Percentiles rank a stretch among this genome's conserved stretches.
Evolutionary conservation across 2,797 vertebrate species (phyloP).

Genomic region (Melanotaenia parkinsoni): DNA sequence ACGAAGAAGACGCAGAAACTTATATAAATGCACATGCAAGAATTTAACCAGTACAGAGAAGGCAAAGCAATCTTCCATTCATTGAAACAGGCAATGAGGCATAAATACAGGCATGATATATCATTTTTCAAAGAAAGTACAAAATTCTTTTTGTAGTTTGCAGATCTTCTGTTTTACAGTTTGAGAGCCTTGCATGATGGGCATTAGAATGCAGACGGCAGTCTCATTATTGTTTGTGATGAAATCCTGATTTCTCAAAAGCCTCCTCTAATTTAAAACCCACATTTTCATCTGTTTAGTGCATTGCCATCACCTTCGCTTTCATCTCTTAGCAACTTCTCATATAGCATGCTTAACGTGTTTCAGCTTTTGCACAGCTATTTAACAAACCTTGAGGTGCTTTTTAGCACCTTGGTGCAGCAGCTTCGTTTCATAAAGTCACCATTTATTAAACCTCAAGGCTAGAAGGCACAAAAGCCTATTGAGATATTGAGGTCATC

Average conservation of each 20-base stretch:
- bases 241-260: constrained; percentile 60
- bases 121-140: constrained; percentile 47
- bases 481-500: constrained; percentile 80
- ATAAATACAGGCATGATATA: constrained; percentile 28
- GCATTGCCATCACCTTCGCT: constrained; percentile 22
- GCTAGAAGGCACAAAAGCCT: constrained; percentile 63
- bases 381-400: constrained; percentile 69
- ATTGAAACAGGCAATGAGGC: constrained; percentile 10
- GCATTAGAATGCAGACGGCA: constrained; percentile 54
- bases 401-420: constrained; percentile 61
- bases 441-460: constrained; percentile 81
- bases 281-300: constrained; percentile 52
- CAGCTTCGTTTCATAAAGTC: constrained; percentile 78
- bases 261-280: constrained; percentile 60
- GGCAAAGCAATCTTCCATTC: constrained; percentile 19
- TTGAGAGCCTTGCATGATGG: constrained; percentile 45
- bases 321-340: constrained; percentile 38
- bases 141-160: constrained; percentile 49
- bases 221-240: constrained; percentile 67
- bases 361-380: constrained; percentile 45
- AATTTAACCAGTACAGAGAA: constrained; percentile 17
- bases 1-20: background rate
- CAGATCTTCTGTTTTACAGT: constrained; percentile 38
- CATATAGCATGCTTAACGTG: constrained; percentile 52
- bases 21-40: constrained; percentile 28